These are phyloP conservation scores for Lacanobia wlatinum DNA, from an alignment of 2,888 invertebrate genomes.

Conservation along the genomic window DNA sequence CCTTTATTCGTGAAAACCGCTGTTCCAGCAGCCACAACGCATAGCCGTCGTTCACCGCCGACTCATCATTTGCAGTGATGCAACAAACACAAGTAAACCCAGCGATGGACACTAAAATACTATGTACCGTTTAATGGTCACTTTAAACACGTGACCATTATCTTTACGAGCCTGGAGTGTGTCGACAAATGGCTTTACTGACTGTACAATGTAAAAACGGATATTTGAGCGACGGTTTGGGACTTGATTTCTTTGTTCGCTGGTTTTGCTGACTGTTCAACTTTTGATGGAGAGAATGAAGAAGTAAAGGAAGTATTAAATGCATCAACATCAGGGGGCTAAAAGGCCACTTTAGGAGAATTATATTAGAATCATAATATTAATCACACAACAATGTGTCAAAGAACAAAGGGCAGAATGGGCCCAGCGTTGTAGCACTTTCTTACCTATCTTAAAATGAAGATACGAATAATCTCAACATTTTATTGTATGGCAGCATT, in stretches of 20 bases:
- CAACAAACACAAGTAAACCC: slow-evolving; percentile 60
- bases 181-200: slow-evolving; percentile 38
- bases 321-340: too few relatives aligned
- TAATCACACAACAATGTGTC: too few relatives aligned
- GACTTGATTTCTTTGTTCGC: slow-evolving; percentile 9
- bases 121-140: slow-evolving; percentile 65
- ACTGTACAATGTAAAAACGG: slow-evolving; percentile 48
- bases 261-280: neutral
- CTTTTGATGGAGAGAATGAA: neutral
- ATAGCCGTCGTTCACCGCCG: slow-evolving; percentile 52
- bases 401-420: too few relatives aligned
- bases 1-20: neutral
- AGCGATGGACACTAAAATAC: slow-evolving; percentile 68
- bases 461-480: too few relatives aligned
- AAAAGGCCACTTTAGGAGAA: too few relatives aligned
- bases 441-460: too few relatives aligned
- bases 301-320: neutral
- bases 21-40: slow-evolving; percentile 38
- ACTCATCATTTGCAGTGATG: slow-evolving; percentile 69
- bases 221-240: slow-evolving; percentile 1
- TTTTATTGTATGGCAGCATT: too few relatives aligned
- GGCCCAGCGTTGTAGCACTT: too few relatives aligned
- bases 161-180: slow-evolving; percentile 51
- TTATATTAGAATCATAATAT: too few relatives aligned
- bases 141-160: slow-evolving; percentile 62